Conservation (phyloP, 2,797 vertebrate genomes). For the Artibeus lituratus region DNA sequence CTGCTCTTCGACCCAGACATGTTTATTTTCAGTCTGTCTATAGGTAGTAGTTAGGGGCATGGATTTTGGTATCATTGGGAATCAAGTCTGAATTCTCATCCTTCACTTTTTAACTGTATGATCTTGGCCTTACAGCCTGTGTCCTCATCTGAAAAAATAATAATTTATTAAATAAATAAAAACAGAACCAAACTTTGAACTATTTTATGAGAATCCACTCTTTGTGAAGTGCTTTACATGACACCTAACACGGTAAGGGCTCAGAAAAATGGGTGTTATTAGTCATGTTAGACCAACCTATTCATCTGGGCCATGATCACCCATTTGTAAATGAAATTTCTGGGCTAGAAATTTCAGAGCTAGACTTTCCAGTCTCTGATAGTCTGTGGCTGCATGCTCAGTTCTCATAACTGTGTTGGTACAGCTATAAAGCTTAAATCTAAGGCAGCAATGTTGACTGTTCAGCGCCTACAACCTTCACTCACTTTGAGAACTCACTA, state of each 20-base stretch:
- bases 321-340: neutral
- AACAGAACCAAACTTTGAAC: neutral
- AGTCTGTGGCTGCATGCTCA: neutral
- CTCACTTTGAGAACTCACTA: neutral
- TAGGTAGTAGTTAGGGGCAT: neutral
- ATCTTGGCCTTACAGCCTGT: neutral
- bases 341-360: neutral
- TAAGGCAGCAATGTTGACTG: neutral
- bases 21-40: neutral
- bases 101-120: neutral
- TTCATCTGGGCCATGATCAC: neutral
- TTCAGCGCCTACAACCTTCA: neutral
- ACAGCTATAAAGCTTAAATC: neutral
- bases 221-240: neutral
- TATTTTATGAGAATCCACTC: neutral
- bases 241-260: neutral
- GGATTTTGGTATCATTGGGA: neutral
- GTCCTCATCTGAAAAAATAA: neutral
- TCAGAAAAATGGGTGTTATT: neutral
- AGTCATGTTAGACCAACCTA: neutral
- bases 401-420: neutral
- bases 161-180: neutral
- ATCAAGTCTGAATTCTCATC: neutral
- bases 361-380: neutral
- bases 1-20: neutral